Evolutionary conservation across 64 coral and sea anemone species (phyloP), one percentile per base, ranked within the genome.

Genomic region (Catalaphyllia jardinei): DNA sequence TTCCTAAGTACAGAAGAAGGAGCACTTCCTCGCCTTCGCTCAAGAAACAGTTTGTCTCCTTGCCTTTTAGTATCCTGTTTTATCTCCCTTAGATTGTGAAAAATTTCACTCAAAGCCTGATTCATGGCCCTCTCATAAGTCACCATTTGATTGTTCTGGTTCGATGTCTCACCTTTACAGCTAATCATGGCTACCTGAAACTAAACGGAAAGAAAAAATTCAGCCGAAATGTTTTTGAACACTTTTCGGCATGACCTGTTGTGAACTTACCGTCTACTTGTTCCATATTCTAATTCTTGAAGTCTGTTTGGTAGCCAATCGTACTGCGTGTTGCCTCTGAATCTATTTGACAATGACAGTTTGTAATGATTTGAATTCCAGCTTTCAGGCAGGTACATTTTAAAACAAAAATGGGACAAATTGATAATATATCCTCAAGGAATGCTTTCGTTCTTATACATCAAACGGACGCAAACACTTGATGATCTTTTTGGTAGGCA

Each of bases 51-150:
- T 71, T 42, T 71, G 12, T 85, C 31, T 85, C 63, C 16, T 71
- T 69, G 33, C 33, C 49, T 77, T 77, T 71, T 71, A 42, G 33
- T 52, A 31, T 85, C 60, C 20, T 69, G 39, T 3, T 85, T 42
- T 50, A 85, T 85, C 60, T 71, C 81, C 81, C 29, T 85, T 10
- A 85, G 63, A 85, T 85, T 85, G 63, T 71, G 35, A 71, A 85
- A 85, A 8, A 85, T 85, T 25, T 85, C 62, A 19, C 20, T 28
- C 9, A 85, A 71, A 27, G 81, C 81, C 2, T 71, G 19, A 10
- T 51, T 71, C 81, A 85, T 85, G 12, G 63, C 81, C 10, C 71
- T 6, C 4, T 85, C 81, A 85, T 71, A 85, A 85, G 9, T 71
- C 15, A 16, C 22, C 8, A 3, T 35, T 71, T 18, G 24, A 20